Evolutionary conservation across 2,888 invertebrate genomes (phyloP).

Genomic region (Ommatoiulus sabulosus): DNA sequence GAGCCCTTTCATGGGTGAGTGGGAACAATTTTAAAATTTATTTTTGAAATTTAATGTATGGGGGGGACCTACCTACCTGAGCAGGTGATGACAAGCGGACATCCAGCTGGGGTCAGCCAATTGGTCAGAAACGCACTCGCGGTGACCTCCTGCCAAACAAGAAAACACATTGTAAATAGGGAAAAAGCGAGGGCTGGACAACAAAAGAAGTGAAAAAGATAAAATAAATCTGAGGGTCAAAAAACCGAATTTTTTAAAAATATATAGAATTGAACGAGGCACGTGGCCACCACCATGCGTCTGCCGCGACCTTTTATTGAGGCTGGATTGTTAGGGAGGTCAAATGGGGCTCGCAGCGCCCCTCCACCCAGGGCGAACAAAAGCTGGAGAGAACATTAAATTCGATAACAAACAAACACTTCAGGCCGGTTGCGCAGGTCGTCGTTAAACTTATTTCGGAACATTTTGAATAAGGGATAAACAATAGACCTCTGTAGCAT

Average conservation of each 20-base stretch:
- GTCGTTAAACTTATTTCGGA: background rate
- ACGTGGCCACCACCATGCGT: constrained; percentile 13
- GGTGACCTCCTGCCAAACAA: constrained; percentile 18
- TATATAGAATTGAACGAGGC: background rate
- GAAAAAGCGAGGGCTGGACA: constrained; percentile 4
- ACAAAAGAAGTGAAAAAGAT: constrained; percentile 28
- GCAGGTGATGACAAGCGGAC: constrained; percentile 28
- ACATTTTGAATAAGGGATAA: too few relatives aligned
- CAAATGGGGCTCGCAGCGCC: background rate
- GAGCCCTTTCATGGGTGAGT: constrained; percentile 20
- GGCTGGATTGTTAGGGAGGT: background rate
- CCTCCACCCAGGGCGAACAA: background rate
- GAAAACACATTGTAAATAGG: constrained; percentile 13
- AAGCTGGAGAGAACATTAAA: background rate
- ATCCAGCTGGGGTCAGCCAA: constrained; percentile 34
- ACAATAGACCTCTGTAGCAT: too few relatives aligned
- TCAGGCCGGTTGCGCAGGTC: constrained; percentile 1
- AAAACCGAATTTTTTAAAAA: constrained; percentile 4
- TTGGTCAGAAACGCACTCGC: background rate
- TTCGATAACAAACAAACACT: background rate
- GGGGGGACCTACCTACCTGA: constrained; percentile 28
- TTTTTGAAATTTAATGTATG: background rate
- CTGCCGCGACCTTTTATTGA: constrained; percentile 1
- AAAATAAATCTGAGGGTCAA: constrained; percentile 28
- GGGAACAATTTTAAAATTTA: constrained; percentile 21